Conservation (phyloP, 2,888 invertebrate genomes). For the Heliconius cydno region DNA sequence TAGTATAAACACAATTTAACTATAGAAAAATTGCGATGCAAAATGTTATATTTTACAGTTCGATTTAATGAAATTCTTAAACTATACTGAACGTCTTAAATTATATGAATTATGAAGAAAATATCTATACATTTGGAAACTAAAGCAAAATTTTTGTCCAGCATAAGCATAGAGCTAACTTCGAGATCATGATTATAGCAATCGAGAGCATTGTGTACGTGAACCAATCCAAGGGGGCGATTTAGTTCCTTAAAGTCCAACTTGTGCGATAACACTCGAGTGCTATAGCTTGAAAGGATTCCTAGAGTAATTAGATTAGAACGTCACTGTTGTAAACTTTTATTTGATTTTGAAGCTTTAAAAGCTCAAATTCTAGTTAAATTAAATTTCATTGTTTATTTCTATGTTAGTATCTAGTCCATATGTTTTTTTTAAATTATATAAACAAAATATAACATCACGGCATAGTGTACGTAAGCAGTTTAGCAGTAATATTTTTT, state of each 20-base stretch:
- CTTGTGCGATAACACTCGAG: slow-evolving; percentile 37
- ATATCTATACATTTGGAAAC: background rate
- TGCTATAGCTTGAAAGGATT: slow-evolving; percentile 60
- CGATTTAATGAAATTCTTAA: background rate
- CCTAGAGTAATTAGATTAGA: slow-evolving; percentile 67
- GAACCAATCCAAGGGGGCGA: slow-evolving; percentile 35
- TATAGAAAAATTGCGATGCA: too few species aligned
- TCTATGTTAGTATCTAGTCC: too few species aligned
- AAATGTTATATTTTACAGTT: too few species aligned
- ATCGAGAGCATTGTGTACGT: slow-evolving; percentile 28
- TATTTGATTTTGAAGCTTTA: slow-evolving; percentile 58
- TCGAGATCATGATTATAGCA: slow-evolving; percentile 17
- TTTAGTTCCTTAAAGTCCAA: slow-evolving; percentile 38
- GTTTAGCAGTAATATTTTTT: too few species aligned
- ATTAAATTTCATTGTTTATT: too few species aligned
- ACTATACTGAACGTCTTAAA: background rate
- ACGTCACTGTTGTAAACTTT: slow-evolving; percentile 50
- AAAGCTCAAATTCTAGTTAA: background rate
- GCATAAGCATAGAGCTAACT: background rate
- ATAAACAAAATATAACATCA: too few species aligned
- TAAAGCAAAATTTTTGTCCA: background rate
- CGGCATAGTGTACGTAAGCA: too few species aligned
- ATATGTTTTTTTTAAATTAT: too few species aligned
- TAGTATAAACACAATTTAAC: too few species aligned
- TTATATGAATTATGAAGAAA: background rate